These are phyloP conservation scores for Upupa epops DNA, from an alignment of 2,113 vertebrate genomes.

Conservation along the genomic window DNA sequence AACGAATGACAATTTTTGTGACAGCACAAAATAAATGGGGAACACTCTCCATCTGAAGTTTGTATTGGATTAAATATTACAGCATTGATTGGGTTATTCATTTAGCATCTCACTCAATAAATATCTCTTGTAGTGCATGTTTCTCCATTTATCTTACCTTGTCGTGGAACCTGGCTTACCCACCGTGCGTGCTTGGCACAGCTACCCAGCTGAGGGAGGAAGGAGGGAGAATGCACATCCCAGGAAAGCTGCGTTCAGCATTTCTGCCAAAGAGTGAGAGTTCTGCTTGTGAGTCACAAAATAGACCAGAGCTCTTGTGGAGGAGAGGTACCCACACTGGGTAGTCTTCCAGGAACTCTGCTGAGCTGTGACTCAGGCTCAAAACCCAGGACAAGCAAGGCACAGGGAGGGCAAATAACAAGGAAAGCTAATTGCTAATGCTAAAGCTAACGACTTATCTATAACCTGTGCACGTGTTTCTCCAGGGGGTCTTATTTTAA, in stretches of 20 bases:
- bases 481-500: not conserved
- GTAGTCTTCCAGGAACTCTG: not conserved
- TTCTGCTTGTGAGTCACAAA: not conserved
- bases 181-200: fast-evolving
- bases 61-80: slow-evolving; percentile 74
- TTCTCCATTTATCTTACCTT: slow-evolving; percentile 68
- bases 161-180: slow-evolving; percentile 15
- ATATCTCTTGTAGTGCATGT: slow-evolving; percentile 46
- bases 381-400: not conserved
- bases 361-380: not conserved
- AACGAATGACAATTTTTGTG: slow-evolving; percentile 38
- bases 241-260: slow-evolving; percentile 7
- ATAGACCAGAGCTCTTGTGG: not conserved
- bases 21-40: slow-evolving; percentile 62
- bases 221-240: not conserved
- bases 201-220: not conserved
- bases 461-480: not conserved
- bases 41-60: slow-evolving; percentile 59
- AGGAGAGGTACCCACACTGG: fast-evolving
- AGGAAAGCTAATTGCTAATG: not conserved
- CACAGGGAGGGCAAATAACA: not conserved
- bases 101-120: slow-evolving; percentile 73
- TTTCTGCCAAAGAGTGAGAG: not conserved
- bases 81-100: slow-evolving; percentile 72
- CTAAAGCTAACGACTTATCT: not conserved